A percentile compares a stretch with the other conserved stretches of the same genome.
Conservation (phyloP, 2,888 invertebrate species). For the Tiliacea aurago region DNA sequence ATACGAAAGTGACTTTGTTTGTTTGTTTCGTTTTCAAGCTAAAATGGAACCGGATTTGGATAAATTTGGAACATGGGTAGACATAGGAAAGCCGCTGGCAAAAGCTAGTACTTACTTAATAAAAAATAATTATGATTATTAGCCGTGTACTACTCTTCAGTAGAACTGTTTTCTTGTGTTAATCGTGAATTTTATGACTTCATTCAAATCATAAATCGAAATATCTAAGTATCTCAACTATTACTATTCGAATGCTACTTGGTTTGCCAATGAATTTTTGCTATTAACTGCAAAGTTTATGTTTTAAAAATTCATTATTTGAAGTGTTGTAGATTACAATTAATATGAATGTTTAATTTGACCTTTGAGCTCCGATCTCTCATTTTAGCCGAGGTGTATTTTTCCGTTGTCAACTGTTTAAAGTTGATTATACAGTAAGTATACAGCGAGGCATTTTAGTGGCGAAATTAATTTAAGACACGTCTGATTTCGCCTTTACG, state of each 20-base stretch:
- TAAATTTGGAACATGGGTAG: too few relatives aligned
- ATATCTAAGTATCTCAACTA: constrained; percentile 1
- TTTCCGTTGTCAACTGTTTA: background rate
- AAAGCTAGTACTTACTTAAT: too few relatives aligned
- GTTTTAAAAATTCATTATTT: background rate
- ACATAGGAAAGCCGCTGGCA: too few relatives aligned
- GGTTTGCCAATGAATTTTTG: constrained; percentile 1
- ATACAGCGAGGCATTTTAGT: too few relatives aligned
- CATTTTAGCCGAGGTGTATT: background rate
- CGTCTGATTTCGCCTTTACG: too few relatives aligned
- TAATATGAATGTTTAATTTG: background rate
- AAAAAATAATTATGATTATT: constrained; percentile 18
- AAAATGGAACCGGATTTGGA: too few relatives aligned
- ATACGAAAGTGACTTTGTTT: too few relatives aligned
- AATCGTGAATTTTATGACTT: background rate
- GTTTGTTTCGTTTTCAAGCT: too few relatives aligned
- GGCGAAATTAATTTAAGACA: too few relatives aligned
- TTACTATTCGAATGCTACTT: background rate
- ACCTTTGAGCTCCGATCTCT: background rate
- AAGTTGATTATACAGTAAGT: background rate
- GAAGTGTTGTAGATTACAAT: background rate
- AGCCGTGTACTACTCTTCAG: too few relatives aligned
- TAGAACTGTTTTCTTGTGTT: background rate
- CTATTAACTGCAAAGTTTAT: constrained; percentile 8
- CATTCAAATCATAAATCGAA: background rate